A percentile compares a stretch with the other conserved stretches of the same genome.
These are phyloP conservation scores for Zeugodacus cucurbitae DNA, from an alignment of 1,140 invertebrate species.

Conservation along the genomic window DNA sequence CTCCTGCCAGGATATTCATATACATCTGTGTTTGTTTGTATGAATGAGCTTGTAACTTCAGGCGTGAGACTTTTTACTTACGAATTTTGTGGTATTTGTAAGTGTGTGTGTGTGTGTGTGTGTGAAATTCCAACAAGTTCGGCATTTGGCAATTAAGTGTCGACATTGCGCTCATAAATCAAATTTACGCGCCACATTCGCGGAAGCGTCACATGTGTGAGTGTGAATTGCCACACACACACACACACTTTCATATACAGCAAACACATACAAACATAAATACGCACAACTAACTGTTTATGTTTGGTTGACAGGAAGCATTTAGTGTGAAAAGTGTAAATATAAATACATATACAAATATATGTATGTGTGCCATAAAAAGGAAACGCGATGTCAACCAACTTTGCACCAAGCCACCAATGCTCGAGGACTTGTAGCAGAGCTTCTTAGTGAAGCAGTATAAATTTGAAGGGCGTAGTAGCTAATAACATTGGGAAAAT, in stretches of 20 bases:
- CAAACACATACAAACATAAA: neutral
- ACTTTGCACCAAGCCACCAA: neutral
- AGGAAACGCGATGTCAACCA: neutral
- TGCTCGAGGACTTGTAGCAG: neutral
- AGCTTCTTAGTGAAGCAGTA: neutral
- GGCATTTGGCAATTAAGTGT: conserved; percentile 34
- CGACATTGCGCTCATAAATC: conserved; percentile 22
- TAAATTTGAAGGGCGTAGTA: neutral
- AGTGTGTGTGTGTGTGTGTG: neutral
- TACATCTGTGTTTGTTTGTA: neutral
- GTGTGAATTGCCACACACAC: neutral
- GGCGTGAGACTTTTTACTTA: neutral
- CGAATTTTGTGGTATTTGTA: neutral
- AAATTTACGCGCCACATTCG: neutral
- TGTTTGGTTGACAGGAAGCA: neutral
- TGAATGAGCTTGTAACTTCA: neutral
- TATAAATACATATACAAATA: neutral
- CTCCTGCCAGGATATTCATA: neutral
- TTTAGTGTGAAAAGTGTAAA: neutral
- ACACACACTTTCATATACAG: too few species aligned
- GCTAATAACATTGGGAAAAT: neutral
- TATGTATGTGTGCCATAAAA: neutral
- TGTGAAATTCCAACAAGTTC: neutral
- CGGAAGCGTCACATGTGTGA: neutral
- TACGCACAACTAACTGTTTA: neutral